phyloP scores from a whole-genome alignment of 2,888 invertebrate genomes.

The Drosophila flavopinicola region DNA sequence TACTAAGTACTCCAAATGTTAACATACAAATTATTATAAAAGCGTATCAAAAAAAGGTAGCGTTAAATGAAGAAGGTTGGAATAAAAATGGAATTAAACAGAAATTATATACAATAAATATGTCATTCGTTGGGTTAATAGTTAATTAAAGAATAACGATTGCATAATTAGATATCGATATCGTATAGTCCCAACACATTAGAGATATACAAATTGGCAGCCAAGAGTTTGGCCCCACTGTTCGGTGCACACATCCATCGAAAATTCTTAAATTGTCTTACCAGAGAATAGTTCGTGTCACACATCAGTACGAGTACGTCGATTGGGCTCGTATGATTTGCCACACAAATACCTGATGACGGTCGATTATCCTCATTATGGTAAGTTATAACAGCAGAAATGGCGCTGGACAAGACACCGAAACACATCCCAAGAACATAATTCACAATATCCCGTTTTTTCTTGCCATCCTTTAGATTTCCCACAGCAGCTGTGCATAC shows the following conservation, averaged over 20 bases:
- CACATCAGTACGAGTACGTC: constrained; percentile 98
- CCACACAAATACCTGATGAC: constrained; percentile 95
- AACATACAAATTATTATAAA: too few species aligned
- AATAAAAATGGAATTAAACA: too few species aligned
- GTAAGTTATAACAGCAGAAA: constrained; percentile 94
- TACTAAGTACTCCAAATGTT: too few species aligned
- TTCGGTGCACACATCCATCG: constrained; percentile 25
- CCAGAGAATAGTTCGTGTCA: constrained; percentile 98
- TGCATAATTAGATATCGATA: too few species aligned
- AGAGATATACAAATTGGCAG: not conserved
- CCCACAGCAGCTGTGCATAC: constrained; percentile 94
- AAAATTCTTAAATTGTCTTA: constrained; percentile 85
- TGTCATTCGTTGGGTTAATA: constrained; percentile 1
- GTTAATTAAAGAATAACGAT: constrained; percentile 4
- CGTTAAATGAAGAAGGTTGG: too few species aligned
- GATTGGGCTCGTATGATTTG: constrained; percentile 99
- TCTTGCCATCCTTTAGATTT: constrained; percentile 89
- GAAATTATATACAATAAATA: too few species aligned
- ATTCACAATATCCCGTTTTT: constrained; percentile 92
- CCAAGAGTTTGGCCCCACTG: not conserved
- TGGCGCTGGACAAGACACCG: constrained; percentile 95
- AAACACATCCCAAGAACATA: constrained; percentile 95
- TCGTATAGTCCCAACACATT: not conserved
- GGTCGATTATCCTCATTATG: constrained; percentile 95
- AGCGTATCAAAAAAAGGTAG: too few species aligned